Conservation (phyloP, 2,797 vertebrate genomes). For the Tapirus indicus region DNA sequence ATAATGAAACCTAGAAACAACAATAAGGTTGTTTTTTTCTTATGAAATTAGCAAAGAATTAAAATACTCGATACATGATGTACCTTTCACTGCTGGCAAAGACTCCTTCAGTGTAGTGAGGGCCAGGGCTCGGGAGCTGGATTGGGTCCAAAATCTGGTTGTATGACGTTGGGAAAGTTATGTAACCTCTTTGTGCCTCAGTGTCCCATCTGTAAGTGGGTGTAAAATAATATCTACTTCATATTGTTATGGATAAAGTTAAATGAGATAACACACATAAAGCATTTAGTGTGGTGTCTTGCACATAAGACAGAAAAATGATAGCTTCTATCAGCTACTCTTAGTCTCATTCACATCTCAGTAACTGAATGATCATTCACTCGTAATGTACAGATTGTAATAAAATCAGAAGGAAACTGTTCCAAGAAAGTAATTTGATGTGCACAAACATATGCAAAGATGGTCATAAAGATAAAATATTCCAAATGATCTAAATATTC, state of each 20-base stretch:
- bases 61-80: neutral
- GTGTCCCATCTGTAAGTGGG: neutral
- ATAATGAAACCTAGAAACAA: neutral
- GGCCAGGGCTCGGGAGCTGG: neutral
- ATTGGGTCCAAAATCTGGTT: neutral
- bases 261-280: neutral
- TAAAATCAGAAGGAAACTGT: neutral
- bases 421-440: neutral
- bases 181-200: neutral
- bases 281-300: neutral
- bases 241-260: neutral
- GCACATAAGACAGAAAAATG: neutral
- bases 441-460: neutral
- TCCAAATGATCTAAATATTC: neutral
- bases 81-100: neutral
- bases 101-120: neutral
- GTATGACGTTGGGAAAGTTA: neutral
- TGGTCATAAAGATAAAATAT: conserved; percentile 6
- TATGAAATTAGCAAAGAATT: conserved; percentile 16
- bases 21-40: neutral
- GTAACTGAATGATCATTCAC: too few species aligned
- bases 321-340: neutral
- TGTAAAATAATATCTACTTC: neutral
- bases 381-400: neutral
- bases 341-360: neutral